These are phyloP conservation scores for Lethenteron reissneri DNA, from an alignment of 2,113 vertebrate genomes.

Conservation along the genomic window DNA sequence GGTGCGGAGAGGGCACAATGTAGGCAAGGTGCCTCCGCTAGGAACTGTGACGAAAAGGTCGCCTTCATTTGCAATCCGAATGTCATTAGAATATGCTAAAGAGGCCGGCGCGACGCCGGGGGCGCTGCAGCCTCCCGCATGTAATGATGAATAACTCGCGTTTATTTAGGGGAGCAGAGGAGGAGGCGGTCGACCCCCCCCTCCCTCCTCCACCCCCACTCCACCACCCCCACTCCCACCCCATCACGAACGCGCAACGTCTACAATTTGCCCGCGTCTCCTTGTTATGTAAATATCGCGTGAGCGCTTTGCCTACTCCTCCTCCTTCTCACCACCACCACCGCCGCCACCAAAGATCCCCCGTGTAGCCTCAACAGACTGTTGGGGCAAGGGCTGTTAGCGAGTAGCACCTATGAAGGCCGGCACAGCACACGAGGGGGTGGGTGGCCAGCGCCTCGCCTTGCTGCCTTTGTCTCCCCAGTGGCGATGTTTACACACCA, in stretches of 20 bases:
- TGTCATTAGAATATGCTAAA: conserved; percentile 6
- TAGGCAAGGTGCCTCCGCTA: background rate
- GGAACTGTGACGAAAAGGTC: conserved; percentile 3
- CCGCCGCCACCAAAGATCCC: too few relatives aligned
- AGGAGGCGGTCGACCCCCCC: too few relatives aligned
- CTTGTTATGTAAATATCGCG: conserved; percentile 2
- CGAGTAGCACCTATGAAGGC: too few relatives aligned
- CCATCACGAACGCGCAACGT: background rate
- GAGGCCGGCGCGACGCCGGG: background rate
- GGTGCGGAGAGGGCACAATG: background rate
- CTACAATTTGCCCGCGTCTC: background rate
- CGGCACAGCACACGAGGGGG: too few relatives aligned
- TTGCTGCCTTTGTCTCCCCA: too few relatives aligned
- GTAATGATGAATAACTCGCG: conserved; percentile 5
- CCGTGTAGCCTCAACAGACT: too few relatives aligned
- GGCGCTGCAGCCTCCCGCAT: background rate
- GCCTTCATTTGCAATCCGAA: conserved; percentile 6
- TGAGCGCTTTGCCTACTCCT: background rate
- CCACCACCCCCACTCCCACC: too few relatives aligned
- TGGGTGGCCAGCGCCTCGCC: too few relatives aligned
- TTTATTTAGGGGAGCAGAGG: background rate
- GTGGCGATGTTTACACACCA: too few relatives aligned
- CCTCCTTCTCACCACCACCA: too few relatives aligned
- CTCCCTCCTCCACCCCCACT: too few relatives aligned
- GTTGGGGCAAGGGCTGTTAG: too few relatives aligned